phyloP scores from a whole-genome alignment of 2,888 invertebrate genomes.

The Eledona agricola region DNA sequence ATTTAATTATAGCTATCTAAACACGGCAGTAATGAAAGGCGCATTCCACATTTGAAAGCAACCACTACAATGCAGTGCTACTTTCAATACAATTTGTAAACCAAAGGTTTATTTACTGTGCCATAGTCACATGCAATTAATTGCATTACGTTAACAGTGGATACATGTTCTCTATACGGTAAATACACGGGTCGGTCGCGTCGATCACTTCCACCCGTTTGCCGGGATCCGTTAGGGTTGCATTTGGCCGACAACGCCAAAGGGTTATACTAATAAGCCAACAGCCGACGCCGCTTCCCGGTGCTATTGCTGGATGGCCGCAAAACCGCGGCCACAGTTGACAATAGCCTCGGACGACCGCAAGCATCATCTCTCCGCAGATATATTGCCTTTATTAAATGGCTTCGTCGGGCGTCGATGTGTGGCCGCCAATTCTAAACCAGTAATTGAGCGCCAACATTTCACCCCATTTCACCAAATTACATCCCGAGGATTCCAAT shows the following conservation, averaged over 20 bases:
- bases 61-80: conserved; percentile 49
- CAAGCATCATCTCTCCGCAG: conserved; percentile 44
- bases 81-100: conserved; percentile 55
- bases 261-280: conserved; percentile 48
- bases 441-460: no score
- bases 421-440: no score
- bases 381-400: conserved; percentile 27
- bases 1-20: conserved; percentile 45
- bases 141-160: conserved; percentile 57
- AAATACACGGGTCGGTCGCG: conserved; percentile 46
- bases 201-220: conserved; percentile 43
- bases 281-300: conserved; percentile 44
- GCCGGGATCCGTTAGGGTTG: conserved; percentile 41
- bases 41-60: conserved; percentile 40
- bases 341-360: conserved; percentile 47
- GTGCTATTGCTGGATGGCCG: conserved; percentile 43
- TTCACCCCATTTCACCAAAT: no score
- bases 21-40: conserved; percentile 40
- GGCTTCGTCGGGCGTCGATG: no score
- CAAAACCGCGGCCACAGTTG: conserved; percentile 49
- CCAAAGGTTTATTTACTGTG: conserved; percentile 58
- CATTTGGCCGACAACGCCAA: conserved; percentile 43
- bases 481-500: no score
- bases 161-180: conserved; percentile 50
- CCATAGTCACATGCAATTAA: conserved; percentile 59